Evolutionary conservation across 2,113 vertebrate genomes (phyloP), one percentile per base, ranked within the genome.

Genomic region (Syngnathus scovelli): DNA sequence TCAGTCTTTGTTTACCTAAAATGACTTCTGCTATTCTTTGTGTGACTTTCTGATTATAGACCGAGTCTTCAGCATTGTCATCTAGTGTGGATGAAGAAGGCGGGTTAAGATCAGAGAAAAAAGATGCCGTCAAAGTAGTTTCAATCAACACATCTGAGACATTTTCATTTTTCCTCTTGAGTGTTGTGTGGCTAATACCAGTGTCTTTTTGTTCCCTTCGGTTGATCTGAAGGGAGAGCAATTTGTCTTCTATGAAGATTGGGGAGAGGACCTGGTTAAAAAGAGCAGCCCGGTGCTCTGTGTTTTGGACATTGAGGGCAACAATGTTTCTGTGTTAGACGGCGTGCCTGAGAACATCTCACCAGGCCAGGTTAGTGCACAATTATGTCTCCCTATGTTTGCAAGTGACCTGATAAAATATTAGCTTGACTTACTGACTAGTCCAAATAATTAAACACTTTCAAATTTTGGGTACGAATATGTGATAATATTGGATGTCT

Each of bases 161-260:
- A 23, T 16, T 48, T 27, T 37, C n/a, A 1, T 16, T 66, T 62
- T 60, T 6, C 18, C 33, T 18, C 23, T 18, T 69, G 16, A 21
- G 58, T 46, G 16, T 9, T 64, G 11, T 64, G 1, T 64, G 13
- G 7, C 2, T 61, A 2, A 52, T 27, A 0, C 18, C 66, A 15
- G 64, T 1, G 5, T 68, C 23, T 2, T 43, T 15, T 39, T 5
- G 64, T 72, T 8, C 3, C 1, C 27, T 27, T 49, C 55, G 66
- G 43, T 70, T 19, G 61, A 49, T 76, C 89, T 61, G 0, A 85
- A 96, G 95, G 93, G 90, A 2, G 86, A 94, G 78, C 92, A 93
- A 83, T 99, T 96, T 76, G 73, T 93, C 54, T 95, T 93, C 82
- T 86, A 85, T 0, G 95, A 98, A 85, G 95, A 95, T 81, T 99